Percentiles rank a stretch among this genome's conserved stretches.
These are phyloP conservation scores for Epicampocera succincta DNA, from an alignment of 2,888 invertebrate genomes.

Conservation along the genomic window DNA sequence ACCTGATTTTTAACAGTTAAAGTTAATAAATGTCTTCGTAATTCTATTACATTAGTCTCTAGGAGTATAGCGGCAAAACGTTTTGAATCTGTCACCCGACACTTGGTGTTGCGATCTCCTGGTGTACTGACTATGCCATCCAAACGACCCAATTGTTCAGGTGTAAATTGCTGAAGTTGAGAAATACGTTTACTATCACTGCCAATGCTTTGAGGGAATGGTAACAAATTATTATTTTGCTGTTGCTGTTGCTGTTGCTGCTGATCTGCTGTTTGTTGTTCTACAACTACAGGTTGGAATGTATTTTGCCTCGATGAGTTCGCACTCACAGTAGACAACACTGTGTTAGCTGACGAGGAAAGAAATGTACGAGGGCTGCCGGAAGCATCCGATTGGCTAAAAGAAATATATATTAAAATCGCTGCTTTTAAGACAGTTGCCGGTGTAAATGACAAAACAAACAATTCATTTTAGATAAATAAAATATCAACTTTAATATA, in stretches of 20 bases:
- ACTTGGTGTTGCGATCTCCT: slow-evolving; percentile 83
- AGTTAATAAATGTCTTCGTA: slow-evolving; percentile 91
- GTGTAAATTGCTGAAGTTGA: slow-evolving; percentile 70
- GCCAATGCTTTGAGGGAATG: slow-evolving; percentile 79
- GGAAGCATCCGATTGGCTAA: slow-evolving; percentile 79
- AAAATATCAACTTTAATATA: too few relatives aligned
- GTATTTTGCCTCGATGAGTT: slow-evolving; percentile 72
- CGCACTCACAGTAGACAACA: slow-evolving; percentile 76
- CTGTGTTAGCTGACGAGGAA: slow-evolving; percentile 78
- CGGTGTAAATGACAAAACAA: too few relatives aligned
- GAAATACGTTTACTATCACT: slow-evolving; percentile 76
- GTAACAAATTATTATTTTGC: slow-evolving; percentile 65
- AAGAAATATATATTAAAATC: slow-evolving; percentile 20
- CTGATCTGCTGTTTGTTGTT: slow-evolving; percentile 71
- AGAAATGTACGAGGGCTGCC: slow-evolving; percentile 79
- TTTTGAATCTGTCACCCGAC: slow-evolving; percentile 86
- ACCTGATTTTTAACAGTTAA: slow-evolving; percentile 93
- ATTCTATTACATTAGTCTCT: slow-evolving; percentile 90
- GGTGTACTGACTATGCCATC: slow-evolving; percentile 87
- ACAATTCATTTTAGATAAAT: too few relatives aligned
- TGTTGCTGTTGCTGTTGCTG: slow-evolving; percentile 61
- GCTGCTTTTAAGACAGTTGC: too few relatives aligned
- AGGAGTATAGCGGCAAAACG: slow-evolving; percentile 92
- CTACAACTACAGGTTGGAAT: slow-evolving; percentile 76
- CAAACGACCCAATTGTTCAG: slow-evolving; percentile 84